These are phyloP conservation scores for Acanthosepion lycidas DNA, from an alignment of 2,888 invertebrate genomes.

Conservation along the genomic window DNA sequence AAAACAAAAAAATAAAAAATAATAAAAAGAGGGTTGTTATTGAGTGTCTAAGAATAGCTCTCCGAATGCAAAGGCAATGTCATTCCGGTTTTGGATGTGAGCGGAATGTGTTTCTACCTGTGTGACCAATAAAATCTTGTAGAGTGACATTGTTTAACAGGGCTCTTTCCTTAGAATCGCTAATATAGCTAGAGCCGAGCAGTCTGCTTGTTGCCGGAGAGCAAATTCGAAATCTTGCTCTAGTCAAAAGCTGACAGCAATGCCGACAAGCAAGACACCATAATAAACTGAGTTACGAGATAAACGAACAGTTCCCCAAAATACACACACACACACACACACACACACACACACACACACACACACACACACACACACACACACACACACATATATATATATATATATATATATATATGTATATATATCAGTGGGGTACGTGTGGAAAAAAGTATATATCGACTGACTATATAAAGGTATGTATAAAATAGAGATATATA, in stretches of 20 bases:
- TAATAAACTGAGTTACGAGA: neutral
- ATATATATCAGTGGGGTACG: neutral
- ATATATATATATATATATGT: neutral
- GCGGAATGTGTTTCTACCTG: slow-evolving; percentile 1
- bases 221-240: neutral
- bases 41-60: neutral
- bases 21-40: neutral
- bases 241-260: neutral
- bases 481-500: too few relatives aligned
- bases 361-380: neutral
- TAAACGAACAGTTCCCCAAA: neutral
- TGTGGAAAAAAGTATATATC: too few relatives aligned
- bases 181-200: neutral
- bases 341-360: neutral
- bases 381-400: neutral
- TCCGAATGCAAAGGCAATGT: neutral
- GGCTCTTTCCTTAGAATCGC: neutral
- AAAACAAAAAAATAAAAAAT: neutral
- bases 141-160: neutral
- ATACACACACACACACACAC: neutral
- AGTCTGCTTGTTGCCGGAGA: neutral
- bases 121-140: neutral
- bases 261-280: neutral
- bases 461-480: too few relatives aligned
- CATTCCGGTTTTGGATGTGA: neutral